Evolutionary conservation across 1,140 invertebrate genomes (phyloP), one percentile per base, ranked within the genome.

Genomic region (Papilio glaucus): DNA sequence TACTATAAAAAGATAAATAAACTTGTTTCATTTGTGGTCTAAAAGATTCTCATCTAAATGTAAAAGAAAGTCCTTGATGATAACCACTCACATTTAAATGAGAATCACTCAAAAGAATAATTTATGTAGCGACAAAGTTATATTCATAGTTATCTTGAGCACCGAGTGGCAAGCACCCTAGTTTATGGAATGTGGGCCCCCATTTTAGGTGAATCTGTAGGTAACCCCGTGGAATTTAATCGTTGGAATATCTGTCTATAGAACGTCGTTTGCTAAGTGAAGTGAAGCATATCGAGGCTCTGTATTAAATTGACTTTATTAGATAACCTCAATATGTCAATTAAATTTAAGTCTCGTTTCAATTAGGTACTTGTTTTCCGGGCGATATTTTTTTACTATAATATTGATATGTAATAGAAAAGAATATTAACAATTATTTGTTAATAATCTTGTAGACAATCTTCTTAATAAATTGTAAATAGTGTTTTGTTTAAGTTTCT

Each of bases 141-240:
- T 45, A 45, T 12, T 57, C 24, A 57, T 57, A 57, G 49, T 24
- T 57, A 57, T 26, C 18, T 26, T 7, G 18, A 10, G 10, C 21
- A 21, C 21, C 24, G 12, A 21, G 12, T 1, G 49, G 21, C 21
- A 10, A 21, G 21, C 29, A 63, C 62, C 33, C 33, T 63, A 39
- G 33, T 37, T 39, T 63, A 63, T 41, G 62, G 62, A 63, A 63
- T 63, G 62, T 63, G 62, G 26, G 62, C 15, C 29, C 61, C 62
- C 62, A 18, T 38, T 63, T 39, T 63, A 39, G 62, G 9, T 39
- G 38, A 37, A 41, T 65, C 62, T 65, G 38, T 65, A 18, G 37
- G 62, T 38, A 38, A 41, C 62, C 37, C 62, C n/a, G 37, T 41
- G 62, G 62, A 65, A 65, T 65, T 65, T 65, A 65, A 65, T 65